Evolutionary conservation across 1,140 invertebrate genomes (phyloP), one percentile per base, ranked within the genome.

Genomic region (Triops longicaudatus): DNA sequence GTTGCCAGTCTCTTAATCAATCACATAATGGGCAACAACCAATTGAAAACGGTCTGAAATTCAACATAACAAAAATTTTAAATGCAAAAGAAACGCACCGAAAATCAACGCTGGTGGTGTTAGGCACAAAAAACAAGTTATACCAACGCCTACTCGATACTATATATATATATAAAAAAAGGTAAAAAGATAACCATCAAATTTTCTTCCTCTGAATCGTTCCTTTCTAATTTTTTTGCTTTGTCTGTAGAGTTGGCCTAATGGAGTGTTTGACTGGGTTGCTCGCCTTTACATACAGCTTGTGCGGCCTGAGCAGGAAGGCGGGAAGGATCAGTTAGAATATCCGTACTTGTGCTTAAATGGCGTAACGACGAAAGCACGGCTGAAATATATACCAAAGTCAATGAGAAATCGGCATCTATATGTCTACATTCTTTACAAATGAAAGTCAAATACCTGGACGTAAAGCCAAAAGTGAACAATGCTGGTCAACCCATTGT

Each of bases 401-500:
- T 31, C 37, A 26, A 31, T 44, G 27, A 78, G 22, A 44, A 79
- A 37, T 37, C 31, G 7, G 7, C 7, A 37, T 37, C 7, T 37
- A 37, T 37, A 17, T 41, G 74, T 31, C n/a, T 50, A 76, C 12
- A 75, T 44, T 74, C n/a, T n/a, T 26, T 50, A 31, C 3, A 72
- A 6, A 1, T 72, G 17, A 79, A 28, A n/a, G 22, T 76, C 31
- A 81, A 81, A 84, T 88, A 97, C 95, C 92, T 84, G 94, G 94
- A 83, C 96, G 89, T 83, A 98, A 91, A 86, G 95, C 90, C 79
- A 93, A 90, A 77, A 98, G 88, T 12, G 95, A 96, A 85, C 96
- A 98, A 85, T 97, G 93, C 83, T 98, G 95, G 83, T 98, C 96
- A 42, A 97, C 90, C 97, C 97, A 99, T 41, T 92, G 87, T 80